These are phyloP conservation scores for Amphimedon queenslandica DNA, from an alignment of 37 sponge, comb jelly and placozoan genomes.

Conservation along the genomic window DNA sequence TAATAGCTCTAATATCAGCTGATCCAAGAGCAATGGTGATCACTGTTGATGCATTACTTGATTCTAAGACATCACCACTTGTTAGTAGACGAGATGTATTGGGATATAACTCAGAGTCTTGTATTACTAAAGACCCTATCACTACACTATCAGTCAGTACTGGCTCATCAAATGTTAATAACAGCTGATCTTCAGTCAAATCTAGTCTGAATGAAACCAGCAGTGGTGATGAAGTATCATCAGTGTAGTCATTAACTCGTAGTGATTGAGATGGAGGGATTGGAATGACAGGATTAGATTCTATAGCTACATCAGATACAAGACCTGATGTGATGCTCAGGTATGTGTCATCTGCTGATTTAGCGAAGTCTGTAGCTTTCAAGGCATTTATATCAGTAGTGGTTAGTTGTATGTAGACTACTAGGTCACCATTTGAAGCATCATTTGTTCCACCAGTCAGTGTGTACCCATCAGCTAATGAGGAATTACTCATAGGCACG, in stretches of 20 bases:
- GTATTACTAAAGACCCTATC: slow-evolving; percentile 24
- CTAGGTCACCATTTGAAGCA: slow-evolving; percentile 47
- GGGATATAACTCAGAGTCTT: slow-evolving; percentile 35
- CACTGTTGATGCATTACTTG: slow-evolving; percentile 21
- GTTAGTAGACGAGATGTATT: slow-evolving; percentile 30
- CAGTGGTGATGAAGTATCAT: slow-evolving; percentile 54
- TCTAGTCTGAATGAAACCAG: slow-evolving; percentile 57
- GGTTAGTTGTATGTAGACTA: slow-evolving; percentile 44
- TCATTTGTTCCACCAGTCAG: slow-evolving; percentile 43
- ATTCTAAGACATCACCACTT: slow-evolving; percentile 51
- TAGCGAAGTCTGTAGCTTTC: slow-evolving; percentile 57
- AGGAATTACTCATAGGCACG: slow-evolving; percentile 55
- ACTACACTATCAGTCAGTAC: slow-evolving; percentile 28
- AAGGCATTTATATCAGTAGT: slow-evolving; percentile 43
- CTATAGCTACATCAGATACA: slow-evolving; percentile 52
- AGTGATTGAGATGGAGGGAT: slow-evolving; percentile 33
- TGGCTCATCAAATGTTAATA: slow-evolving; percentile 74
- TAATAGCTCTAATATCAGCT: slow-evolving; percentile 58
- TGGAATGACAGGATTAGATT: slow-evolving; percentile 31
- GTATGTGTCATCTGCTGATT: slow-evolving; percentile 49
- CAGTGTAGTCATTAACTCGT: slow-evolving; percentile 40
- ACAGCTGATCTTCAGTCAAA: slow-evolving; percentile 44
- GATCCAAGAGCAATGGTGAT: slow-evolving; percentile 31
- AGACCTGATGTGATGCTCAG: slow-evolving; percentile 42
- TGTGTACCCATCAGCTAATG: slow-evolving; percentile 35